Evolutionary conservation across 2,113 vertebrate genomes (phyloP).

Genomic region (Felis chaus): DNA sequence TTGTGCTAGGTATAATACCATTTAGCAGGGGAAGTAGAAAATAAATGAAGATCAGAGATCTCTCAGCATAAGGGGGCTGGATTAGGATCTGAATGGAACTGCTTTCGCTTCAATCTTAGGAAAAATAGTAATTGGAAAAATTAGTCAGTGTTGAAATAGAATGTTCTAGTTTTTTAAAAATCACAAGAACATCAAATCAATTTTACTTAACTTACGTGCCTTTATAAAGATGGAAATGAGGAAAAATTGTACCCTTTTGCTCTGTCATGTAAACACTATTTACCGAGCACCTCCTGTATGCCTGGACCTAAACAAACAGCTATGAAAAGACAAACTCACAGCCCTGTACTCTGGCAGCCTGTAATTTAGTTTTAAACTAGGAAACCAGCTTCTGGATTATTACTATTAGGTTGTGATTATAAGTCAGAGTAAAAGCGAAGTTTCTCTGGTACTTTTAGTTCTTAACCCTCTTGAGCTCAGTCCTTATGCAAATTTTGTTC

Average conservation of each 20-base stretch:
- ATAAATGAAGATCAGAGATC: background rate
- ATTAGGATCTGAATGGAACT: background rate
- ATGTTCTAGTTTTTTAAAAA: background rate
- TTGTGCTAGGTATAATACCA: constrained; percentile 35
- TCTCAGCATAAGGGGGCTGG: background rate
- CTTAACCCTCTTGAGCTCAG: background rate
- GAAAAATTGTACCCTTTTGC: background rate
- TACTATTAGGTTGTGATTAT: background rate
- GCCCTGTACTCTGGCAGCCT: background rate
- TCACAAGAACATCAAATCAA: background rate
- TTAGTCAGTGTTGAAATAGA: background rate
- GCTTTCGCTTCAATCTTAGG: background rate
- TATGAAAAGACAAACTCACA: background rate
- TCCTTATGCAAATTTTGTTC: constrained; percentile 44
- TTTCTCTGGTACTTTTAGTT: background rate
- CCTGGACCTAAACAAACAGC: background rate
- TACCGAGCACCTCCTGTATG: background rate
- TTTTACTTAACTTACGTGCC: background rate
- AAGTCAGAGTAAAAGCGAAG: background rate
- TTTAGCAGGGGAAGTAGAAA: background rate
- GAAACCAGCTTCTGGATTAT: background rate
- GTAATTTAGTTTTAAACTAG: background rate
- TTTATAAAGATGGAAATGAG: background rate
- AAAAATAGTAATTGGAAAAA: background rate
- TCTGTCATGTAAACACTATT: background rate